Evolutionary conservation across 2,888 invertebrate genomes (phyloP).

Genomic region (Drosophila paranaensis): DNA sequence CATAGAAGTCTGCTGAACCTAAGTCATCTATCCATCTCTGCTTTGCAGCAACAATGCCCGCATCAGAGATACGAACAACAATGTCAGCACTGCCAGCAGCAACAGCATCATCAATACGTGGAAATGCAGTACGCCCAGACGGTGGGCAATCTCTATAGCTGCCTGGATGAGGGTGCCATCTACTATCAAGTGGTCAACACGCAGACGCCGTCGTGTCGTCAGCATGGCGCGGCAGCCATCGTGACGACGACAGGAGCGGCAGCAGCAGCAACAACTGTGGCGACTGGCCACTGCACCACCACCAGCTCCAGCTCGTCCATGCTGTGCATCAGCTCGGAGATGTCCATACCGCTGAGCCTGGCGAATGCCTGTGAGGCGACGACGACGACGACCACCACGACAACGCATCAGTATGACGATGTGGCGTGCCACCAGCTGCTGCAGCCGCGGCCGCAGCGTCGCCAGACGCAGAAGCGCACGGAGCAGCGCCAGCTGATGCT

Average conservation of each 20-base stretch:
- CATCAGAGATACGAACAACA: background rate
- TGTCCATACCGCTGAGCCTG: constrained; percentile 83
- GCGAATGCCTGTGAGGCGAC: constrained; percentile 72
- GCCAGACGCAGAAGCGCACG: background rate
- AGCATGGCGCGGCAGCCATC: constrained; percentile 12
- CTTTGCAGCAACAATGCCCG: background rate
- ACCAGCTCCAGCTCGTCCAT: constrained; percentile 70
- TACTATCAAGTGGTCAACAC: constrained; percentile 65
- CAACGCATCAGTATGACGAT: constrained; percentile 84
- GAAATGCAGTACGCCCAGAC: constrained; percentile 62
- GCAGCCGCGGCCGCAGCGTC: constrained; percentile 20
- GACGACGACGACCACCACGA: constrained; percentile 83
- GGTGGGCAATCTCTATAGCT: constrained; percentile 39
- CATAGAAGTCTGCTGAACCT: background rate
- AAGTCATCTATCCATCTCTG: background rate
- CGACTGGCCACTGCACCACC: constrained; percentile 13
- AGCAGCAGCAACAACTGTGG: background rate
- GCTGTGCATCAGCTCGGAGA: constrained; percentile 83
- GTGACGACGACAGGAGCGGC: background rate
- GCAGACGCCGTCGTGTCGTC: constrained; percentile 18
- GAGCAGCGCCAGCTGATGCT: background rate
- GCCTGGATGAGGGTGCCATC: constrained; percentile 52
- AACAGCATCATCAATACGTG: constrained; percentile 40
- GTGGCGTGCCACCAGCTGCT: constrained; percentile 61
- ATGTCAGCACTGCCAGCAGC: background rate